phyloP scores from a whole-genome alignment of 2,113 vertebrate species.

The Aegypius monachus region DNA sequence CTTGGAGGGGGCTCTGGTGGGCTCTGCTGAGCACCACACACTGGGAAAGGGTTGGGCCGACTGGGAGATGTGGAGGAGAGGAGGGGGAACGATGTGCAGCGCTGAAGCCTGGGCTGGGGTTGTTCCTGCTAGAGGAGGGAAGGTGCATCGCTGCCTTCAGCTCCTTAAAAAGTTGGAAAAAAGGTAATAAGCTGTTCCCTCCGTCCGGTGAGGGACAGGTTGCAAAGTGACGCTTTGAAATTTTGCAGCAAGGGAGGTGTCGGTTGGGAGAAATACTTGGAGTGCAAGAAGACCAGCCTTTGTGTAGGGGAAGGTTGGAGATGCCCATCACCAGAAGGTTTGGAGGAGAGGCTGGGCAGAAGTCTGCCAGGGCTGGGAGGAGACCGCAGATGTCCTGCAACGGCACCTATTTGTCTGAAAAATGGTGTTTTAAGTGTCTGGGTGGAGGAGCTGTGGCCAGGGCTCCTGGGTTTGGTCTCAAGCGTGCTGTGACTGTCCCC shows the following conservation, averaged over 20 bases:
- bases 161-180: not conserved
- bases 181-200: not conserved
- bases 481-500: not conserved
- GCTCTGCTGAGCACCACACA: not conserved
- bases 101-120: not conserved
- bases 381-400: not conserved
- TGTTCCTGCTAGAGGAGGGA: not conserved
- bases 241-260: not conserved
- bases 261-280: not conserved
- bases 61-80: not conserved
- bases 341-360: not conserved
- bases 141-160: not conserved
- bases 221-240: not conserved
- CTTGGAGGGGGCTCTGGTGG: not conserved
- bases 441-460: not conserved
- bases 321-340: not conserved
- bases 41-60: not conserved
- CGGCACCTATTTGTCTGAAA: not conserved
- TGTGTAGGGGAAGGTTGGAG: not conserved
- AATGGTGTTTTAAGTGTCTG: not conserved
- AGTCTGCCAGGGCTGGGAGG: not conserved
- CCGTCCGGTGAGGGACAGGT: not conserved
- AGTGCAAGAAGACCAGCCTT: not conserved
- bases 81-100: fast-evolving
- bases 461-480: not conserved